phyloP scores from a whole-genome alignment of 2,888 invertebrate genomes.

The Drosophila multiciliata region DNA sequence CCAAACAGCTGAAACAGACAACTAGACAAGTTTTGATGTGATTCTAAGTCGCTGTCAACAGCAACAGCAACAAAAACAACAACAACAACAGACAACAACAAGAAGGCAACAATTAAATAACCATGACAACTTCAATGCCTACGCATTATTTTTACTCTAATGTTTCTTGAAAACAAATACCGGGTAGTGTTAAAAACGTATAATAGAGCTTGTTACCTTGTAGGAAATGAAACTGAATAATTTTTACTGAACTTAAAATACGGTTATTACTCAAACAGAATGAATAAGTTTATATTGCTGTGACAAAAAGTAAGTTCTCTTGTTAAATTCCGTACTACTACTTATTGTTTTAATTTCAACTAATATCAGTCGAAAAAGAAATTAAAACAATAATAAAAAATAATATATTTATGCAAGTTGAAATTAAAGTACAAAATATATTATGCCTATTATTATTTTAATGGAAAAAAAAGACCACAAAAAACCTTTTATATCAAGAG shows the following conservation, averaged over 20 bases:
- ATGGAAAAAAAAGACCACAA: background rate
- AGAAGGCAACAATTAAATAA: slow-evolving; percentile 22
- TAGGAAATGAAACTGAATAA: background rate
- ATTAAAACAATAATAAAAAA: background rate
- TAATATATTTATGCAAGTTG: background rate
- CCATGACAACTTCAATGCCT: slow-evolving; percentile 57
- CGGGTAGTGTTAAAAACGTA: slow-evolving; percentile 8
- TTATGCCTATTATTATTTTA: too few species aligned
- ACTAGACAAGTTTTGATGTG: slow-evolving; percentile 63
- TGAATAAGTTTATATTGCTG: background rate
- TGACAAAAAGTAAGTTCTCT: background rate
- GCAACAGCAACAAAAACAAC: slow-evolving; percentile 20
- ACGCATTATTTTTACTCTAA: slow-evolving; percentile 54
- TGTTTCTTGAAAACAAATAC: slow-evolving; percentile 18
- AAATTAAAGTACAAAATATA: background rate
- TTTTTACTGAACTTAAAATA: background rate
- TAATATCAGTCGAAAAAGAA: background rate
- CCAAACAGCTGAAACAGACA: slow-evolving; percentile 40
- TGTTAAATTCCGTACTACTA: background rate
- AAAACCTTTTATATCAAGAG: background rate
- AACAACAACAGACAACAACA: slow-evolving; percentile 32
- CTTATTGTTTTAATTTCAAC: background rate
- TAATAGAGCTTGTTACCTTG: slow-evolving; percentile 5
- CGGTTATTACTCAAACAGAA: background rate
- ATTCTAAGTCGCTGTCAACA: slow-evolving; percentile 61